phyloP scores from a whole-genome alignment of 2,797 vertebrate species.

The Chelon auratus region DNA sequence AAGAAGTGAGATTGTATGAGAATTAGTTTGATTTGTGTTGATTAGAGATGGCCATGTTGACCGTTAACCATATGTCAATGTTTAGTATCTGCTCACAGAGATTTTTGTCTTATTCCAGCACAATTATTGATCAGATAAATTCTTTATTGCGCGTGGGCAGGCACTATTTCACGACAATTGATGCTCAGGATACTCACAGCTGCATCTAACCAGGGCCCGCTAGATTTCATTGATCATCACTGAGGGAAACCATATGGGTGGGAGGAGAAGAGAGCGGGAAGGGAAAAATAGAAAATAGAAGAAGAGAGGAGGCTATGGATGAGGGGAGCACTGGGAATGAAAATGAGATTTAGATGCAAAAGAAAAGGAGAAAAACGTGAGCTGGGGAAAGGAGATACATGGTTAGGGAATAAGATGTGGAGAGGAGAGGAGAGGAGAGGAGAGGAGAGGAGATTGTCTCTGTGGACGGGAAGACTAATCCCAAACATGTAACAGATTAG shows the following conservation, averaged over 20 bases:
- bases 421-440: background rate
- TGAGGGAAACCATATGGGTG: constrained; percentile 34
- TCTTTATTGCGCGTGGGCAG: constrained; percentile 1
- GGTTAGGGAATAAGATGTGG: constrained; percentile 10
- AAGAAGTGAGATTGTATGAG: background rate
- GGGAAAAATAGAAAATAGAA: background rate
- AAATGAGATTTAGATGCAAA: constrained; percentile 30
- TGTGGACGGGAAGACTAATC: constrained; percentile 57
- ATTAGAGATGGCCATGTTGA: background rate
- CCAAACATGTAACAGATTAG: constrained; percentile 67
- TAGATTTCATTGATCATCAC: constrained; percentile 46
- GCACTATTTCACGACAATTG: background rate
- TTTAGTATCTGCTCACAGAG: background rate
- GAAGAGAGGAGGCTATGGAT: background rate
- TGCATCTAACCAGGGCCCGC: constrained; percentile 18
- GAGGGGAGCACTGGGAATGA: constrained; percentile 30
- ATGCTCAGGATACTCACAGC: constrained; percentile 29
- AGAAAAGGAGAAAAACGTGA: constrained; percentile 8
- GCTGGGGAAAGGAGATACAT: background rate
- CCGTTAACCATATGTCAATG: background rate
- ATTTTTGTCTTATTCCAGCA: background rate
- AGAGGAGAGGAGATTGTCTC: constrained; percentile 21
- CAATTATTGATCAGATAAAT: constrained; percentile 1
- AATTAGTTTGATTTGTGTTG: background rate
- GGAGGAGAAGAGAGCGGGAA: constrained; percentile 2